Conservation (phyloP, 2,888 invertebrate genomes). For the Platycheirus rosarum region DNA sequence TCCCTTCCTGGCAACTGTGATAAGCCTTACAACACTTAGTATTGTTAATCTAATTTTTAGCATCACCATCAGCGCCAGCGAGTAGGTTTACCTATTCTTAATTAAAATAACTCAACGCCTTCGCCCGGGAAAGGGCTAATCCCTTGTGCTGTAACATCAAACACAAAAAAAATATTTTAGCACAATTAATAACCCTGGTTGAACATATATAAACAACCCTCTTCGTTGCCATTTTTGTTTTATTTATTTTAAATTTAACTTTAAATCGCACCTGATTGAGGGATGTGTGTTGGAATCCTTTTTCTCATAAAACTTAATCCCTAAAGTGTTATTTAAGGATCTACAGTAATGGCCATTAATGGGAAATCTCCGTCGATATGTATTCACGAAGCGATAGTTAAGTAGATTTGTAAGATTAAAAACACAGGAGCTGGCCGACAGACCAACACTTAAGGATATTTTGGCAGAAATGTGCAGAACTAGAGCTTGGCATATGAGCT, state of each 20-base stretch:
- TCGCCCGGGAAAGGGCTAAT: conserved; percentile 7
- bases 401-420: conserved; percentile 58
- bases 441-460: conserved; percentile 18
- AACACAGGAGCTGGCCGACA: conserved; percentile 30
- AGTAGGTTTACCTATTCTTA: conserved; percentile 38
- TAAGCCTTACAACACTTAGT: conserved; percentile 58
- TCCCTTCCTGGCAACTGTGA: conserved; percentile 17
- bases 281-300: conserved; percentile 6
- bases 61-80: conserved; percentile 19
- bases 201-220: neutral
- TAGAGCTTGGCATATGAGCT: neutral
- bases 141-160: conserved; percentile 12
- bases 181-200: neutral
- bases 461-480: neutral
- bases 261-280: neutral
- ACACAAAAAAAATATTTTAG: conserved; percentile 14
- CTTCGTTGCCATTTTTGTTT: neutral
- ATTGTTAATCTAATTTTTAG: conserved; percentile 65
- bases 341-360: conserved; percentile 6
- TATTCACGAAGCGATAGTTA: conserved; percentile 7
- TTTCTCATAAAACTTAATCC: conserved; percentile 35
- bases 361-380: conserved; percentile 7
- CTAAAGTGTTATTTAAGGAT: conserved; percentile 25
- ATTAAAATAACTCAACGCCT: conserved; percentile 50
- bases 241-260: neutral